Evolutionary conservation across 2,888 invertebrate genomes (phyloP), one percentile per base, ranked within the genome.

Genomic region (Heliconius hortense): DNA sequence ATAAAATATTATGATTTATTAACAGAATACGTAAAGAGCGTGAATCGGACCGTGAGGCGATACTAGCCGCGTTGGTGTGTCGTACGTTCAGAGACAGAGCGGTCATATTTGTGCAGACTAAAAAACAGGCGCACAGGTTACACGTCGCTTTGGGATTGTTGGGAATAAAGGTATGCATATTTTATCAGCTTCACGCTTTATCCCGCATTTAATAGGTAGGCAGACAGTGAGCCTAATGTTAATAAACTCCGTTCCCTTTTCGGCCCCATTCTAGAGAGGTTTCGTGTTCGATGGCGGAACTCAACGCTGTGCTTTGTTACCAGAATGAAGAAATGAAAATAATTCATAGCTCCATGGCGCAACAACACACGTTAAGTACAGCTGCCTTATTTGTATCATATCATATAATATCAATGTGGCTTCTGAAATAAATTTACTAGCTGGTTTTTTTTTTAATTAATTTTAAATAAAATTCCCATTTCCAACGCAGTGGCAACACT

Each of bases 101-200:
- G 70, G 98, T 99, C 93, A 95, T 99, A 60, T 99, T 99, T 94
- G 98, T 99, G 48, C 98, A 98, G 90, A 99, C 99, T 0, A 99
- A 99, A 91, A 97, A 96, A 79, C 98, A 98, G 87, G 99, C 99
- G 3, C 99, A 99, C 90, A 94, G 98, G 21, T 92, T 99, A 80
- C 98, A 99, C 86, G 97, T 99, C 75, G 92, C 99, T 0, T 92
- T 99, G 1, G 99, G 99, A 0, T 91, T 99, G 72, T 91, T 99
- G 53, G 98, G 98, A 0, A 93, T 99, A 2, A 97, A 97, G 90
- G 97, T 97, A 76, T 39, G 66, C 10, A 2, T 56, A n/a, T n/a
- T 56, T n/a, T 56, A 2, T 43, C 43, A 21, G 21, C 53, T n/a
- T n/a, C n/a, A n/a, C n/a, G 53, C 10, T 56, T 8, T n/a, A n/a